Evolutionary conservation across 2,888 invertebrate species (phyloP), one percentile per base, ranked within the genome.

Genomic region (Erynnis tages): DNA sequence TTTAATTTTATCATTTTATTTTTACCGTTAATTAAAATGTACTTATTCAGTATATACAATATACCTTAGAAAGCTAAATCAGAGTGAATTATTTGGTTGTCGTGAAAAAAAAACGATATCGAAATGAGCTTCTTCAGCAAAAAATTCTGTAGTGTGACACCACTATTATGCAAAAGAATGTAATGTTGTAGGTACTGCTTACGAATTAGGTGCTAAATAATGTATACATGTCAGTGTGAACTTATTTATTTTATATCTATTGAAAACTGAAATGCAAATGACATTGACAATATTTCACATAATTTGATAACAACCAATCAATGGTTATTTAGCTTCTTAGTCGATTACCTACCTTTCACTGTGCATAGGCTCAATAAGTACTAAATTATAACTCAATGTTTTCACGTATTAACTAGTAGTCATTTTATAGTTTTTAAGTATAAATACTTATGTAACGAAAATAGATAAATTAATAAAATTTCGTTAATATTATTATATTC

Each of bases 161-260:
- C 35, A 43, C 14, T 1, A 41, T 37, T 49, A 53, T 16, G 55
- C 54, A 41, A 55, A 50, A 23, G 30, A 65, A 55, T 52, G 58
- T 60, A 57, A 43, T 61, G 64, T 66, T 65, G 72, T 83, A 81
- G 79, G 62, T 78, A 76, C 75, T 73, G 87, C 87, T 87, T 85
- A 78, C 71, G 72, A 77, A 74, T 82, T 88, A 87, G 87, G 88
- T 87, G 88, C 88, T 88, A 87, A 80, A 73, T 77, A 73, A 73
- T 66, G 79, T 82, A 79, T 80, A 79, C 75, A 75, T 72, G 66
- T 77, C 61, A 61, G 68, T 78, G 76, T 78, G 79, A 80, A 82
- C 80, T 76, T 75, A 79, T 73, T 79, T 57, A 63, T 81, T 80
- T 76, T 72, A 68, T 76, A 79, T 63, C 65, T 64, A 65, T 54